Base-by-base conservation (phyloP, 2,113 vertebrate genomes). In the Spheniscus mendiculus region DNA sequence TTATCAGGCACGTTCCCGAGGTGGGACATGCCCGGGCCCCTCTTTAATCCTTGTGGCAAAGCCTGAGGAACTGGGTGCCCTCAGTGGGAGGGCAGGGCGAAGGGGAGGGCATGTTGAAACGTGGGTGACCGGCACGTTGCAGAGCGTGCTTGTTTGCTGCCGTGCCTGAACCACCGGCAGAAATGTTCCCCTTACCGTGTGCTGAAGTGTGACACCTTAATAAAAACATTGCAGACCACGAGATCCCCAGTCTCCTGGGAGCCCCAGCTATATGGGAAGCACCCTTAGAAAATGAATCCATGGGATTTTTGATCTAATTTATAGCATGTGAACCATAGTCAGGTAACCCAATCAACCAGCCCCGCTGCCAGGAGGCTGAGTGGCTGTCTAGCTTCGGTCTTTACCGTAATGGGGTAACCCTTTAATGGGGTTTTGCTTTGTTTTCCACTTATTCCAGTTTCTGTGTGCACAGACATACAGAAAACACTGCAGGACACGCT, bases 121-220 rank as follows among this genome's bases (percentile, higher is more conserved):
- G 9, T 14, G 38, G 63, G 19, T 8, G 56, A 85, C 27, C 3
- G 1, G 9, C 29, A 3, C 1, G 0, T 2, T 10, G 26, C 20
- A 11, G 22, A 59, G 10, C 5, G 2, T 2, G 3, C 12, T 6
- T 70, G 34, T 58, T 80, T 34, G 49, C 59, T 89, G 62, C 53
- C 0, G 7, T 29, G 30, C 55, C 42, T 27, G 45, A 77, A 45
- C 22, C 36, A 27, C 19, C 2, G 1, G 12, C 63, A 89, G 53
- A 81, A 81, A 21, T 11, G 22, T 61, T 92, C 27, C 40, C 15
- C 19, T 78, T 67, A 5, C 7, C 7, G 1, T 0, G 0, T 69
- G 44, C 49, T 42, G 62, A 50, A 67, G n/a, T 26, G 5, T 6
- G 26, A 3, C 9, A 6, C 38, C 58, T 32, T 19, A 44, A 11